Evolutionary conservation across 2,113 vertebrate species (phyloP).

Genomic region (Syngnathus scovelli): DNA sequence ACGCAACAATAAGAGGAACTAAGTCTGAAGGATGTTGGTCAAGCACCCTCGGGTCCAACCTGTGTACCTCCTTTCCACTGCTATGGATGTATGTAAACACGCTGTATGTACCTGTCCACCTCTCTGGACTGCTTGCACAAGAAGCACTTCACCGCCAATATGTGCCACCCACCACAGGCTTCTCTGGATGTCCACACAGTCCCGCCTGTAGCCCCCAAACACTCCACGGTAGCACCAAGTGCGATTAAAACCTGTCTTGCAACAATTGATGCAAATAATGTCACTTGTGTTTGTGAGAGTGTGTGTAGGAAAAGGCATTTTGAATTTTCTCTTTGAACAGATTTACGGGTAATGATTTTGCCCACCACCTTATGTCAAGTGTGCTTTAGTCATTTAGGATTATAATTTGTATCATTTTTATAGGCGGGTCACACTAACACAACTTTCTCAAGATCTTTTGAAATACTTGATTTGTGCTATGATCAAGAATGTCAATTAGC

Average conservation of each 20-base stretch:
- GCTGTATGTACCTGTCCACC: slow-evolving; percentile 35
- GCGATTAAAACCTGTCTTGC: slow-evolving; percentile 23
- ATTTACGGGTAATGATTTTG: slow-evolving; percentile 23
- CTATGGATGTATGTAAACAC: slow-evolving; percentile 58
- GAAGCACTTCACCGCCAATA: slow-evolving; percentile 64
- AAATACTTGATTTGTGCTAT: neutral
- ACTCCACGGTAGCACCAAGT: slow-evolving; percentile 27
- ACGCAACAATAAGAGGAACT: slow-evolving; percentile 55
- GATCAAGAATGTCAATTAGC: neutral
- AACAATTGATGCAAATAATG: slow-evolving; percentile 8
- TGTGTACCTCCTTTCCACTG: slow-evolving; percentile 44
- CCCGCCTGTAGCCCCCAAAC: neutral
- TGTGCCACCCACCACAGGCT: slow-evolving; percentile 1
- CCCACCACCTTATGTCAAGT: slow-evolving; percentile 11
- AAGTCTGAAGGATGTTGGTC: slow-evolving; percentile 14
- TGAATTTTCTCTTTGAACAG: slow-evolving; percentile 14
- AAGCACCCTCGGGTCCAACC: slow-evolving; percentile 17
- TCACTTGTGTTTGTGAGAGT: slow-evolving; percentile 20
- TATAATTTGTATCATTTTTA: neutral
- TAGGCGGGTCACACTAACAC: neutral
- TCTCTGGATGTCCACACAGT: slow-evolving; percentile 8
- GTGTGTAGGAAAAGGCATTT: slow-evolving; percentile 27
- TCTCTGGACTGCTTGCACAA: slow-evolving; percentile 65
- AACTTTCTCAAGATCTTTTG: neutral
- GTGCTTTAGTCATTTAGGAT: neutral